Evolutionary conservation across 1,140 invertebrate genomes (phyloP).

Genomic region (Phenacoccus solenopsis): DNA sequence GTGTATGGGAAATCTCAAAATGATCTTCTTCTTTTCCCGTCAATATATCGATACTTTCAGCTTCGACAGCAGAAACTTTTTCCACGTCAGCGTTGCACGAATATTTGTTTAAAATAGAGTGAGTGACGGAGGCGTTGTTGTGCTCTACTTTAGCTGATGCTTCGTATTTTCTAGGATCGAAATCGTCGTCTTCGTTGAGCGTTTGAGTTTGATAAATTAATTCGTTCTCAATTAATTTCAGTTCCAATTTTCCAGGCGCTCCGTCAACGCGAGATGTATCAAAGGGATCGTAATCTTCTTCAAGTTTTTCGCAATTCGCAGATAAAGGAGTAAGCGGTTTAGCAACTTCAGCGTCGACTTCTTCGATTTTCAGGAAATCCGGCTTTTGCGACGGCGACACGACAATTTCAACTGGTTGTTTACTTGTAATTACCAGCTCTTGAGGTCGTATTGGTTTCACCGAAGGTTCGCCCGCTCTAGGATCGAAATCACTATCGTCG

Average conservation of each 20-base stretch:
- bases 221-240: constrained; percentile 58
- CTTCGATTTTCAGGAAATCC: constrained; percentile 20
- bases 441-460: constrained; percentile 8
- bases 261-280: constrained; percentile 64
- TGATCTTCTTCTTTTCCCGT: constrained; percentile 20
- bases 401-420: not conserved
- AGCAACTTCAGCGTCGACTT: constrained; percentile 23
- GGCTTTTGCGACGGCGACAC: constrained; percentile 18
- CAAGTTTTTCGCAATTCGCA: constrained; percentile 31
- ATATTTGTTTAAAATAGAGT: not conserved
- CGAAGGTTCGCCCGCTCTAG: constrained; percentile 21
- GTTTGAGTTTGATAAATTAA: constrained; percentile 33
- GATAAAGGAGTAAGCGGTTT: constrained; percentile 30
- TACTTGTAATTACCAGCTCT: constrained; percentile 14
- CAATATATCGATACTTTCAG: not conserved
- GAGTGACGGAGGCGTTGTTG: not conserved
- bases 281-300: constrained; percentile 48
- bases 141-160: too few relatives aligned
- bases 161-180: constrained; percentile 47
- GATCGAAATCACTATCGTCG: constrained; percentile 26
- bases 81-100: not conserved
- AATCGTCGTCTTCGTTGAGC: constrained; percentile 44
- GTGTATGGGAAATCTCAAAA: constrained; percentile 25
- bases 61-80: not conserved
- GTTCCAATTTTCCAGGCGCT: constrained; percentile 54